Base-by-base conservation (phyloP, 2,113 vertebrate genomes). In the Andinoacara biseriatus region DNA sequence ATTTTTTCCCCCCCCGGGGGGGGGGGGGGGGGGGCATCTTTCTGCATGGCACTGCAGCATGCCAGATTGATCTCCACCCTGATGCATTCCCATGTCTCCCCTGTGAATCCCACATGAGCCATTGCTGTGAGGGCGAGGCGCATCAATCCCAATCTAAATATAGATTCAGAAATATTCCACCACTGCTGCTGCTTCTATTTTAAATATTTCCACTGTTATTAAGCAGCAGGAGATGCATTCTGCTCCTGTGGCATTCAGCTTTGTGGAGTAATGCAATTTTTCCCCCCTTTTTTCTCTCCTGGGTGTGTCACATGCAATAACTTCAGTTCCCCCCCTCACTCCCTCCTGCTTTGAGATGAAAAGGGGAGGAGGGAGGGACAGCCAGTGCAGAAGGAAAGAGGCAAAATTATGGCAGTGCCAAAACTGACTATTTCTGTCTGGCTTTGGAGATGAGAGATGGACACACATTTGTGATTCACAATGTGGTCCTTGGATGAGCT, bases 131-230 rank as follows among this genome's bases (percentile, higher is more conserved):
- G 86, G 86, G 81, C 76, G 87, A 85, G 89, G 87, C 82, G 81
- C 87, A 92, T 94, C 87, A 69, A 90, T 91, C 84, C 87, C 81
- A 79, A 85, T 90, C 95, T 96, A 95, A 95, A 96, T 91, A 94
- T 95, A 96, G 94, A 93, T 69, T 62, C 84, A 57, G 87, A 88
- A 91, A 92, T 86, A 91, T 95, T 88, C 87, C 38, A 22, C 90
- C 81, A 17, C 80, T n/a, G 72, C 78, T 75, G 57, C 87, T 77
- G 83, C 83, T 87, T 91, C 89, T 92, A 79, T 89, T 94, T 94
- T 90, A 90, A 94, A 94, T 94, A 88, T 90, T 94, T 92, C 84
- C 76, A 38, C 91, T 91, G 83, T 92, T 93, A 92, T 94, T 88
- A 89, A 91, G 86, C 90, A 82, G 85, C 80, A 75, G 84, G 89